Conservation (phyloP, 2,888 invertebrate species). For the Malthinus flaveolus region DNA sequence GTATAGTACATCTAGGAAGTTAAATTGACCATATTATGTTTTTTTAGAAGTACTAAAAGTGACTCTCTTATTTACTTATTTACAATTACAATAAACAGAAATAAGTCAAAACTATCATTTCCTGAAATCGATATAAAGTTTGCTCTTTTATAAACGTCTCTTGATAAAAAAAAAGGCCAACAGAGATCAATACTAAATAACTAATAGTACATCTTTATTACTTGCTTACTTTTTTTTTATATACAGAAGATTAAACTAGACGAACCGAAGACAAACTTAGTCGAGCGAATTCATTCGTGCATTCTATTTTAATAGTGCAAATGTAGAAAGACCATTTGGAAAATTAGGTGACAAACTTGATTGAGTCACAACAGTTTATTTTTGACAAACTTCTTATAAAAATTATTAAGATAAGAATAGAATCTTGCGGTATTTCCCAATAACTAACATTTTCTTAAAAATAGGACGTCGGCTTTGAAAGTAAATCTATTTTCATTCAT, state of each 20-base stretch:
- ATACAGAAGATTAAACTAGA: background rate
- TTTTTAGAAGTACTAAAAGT: too few relatives aligned
- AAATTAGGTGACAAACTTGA: constrained; percentile 1
- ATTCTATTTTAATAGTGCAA: background rate
- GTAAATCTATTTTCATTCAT: background rate
- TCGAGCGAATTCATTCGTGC: background rate
- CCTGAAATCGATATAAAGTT: too few relatives aligned
- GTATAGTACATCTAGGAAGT: too few relatives aligned
- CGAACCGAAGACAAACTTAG: background rate
- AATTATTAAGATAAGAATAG: background rate
- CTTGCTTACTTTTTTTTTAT: too few relatives aligned
- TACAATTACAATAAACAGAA: too few relatives aligned
- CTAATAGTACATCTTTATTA: too few relatives aligned
- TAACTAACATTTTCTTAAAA: background rate
- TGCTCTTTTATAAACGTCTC: too few relatives aligned
- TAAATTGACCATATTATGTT: too few relatives aligned
- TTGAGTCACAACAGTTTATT: background rate
- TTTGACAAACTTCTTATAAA: background rate
- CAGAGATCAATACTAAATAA: too few relatives aligned
- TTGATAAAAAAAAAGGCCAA: too few relatives aligned
- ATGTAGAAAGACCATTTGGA: background rate
- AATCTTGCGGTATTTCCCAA: background rate
- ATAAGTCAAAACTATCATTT: too few relatives aligned
- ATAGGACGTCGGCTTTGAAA: background rate
- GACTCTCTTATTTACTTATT: too few relatives aligned